Conservation (phyloP, 2,888 invertebrate genomes). For the Melitaea athalia region DNA sequence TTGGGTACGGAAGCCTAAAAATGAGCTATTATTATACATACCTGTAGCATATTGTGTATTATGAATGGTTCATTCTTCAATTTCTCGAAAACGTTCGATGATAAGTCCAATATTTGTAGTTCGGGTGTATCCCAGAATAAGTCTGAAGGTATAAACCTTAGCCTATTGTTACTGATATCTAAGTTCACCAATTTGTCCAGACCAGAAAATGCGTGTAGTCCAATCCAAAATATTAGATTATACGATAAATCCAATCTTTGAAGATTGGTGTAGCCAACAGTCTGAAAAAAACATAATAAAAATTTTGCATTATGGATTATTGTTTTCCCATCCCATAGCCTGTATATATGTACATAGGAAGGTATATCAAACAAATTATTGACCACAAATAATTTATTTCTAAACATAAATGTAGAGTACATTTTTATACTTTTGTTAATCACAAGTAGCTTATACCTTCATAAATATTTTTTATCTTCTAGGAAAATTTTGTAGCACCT, state of each 20-base stretch:
- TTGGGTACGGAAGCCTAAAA: too few relatives aligned
- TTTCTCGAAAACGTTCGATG: slow-evolving; percentile 83
- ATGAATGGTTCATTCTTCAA: slow-evolving; percentile 81
- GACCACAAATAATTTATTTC: too few relatives aligned
- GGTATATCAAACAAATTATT: too few relatives aligned
- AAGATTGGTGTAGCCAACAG: slow-evolving; percentile 72
- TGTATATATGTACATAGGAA: too few relatives aligned
- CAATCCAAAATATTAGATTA: slow-evolving; percentile 84
- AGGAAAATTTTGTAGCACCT: too few relatives aligned
- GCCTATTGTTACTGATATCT: slow-evolving; percentile 84
- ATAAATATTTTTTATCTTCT: too few relatives aligned
- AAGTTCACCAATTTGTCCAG: slow-evolving; percentile 75
- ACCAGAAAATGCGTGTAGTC: slow-evolving; percentile 82
- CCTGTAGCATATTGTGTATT: slow-evolving; percentile 79
- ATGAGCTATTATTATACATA: slow-evolving; percentile 45
- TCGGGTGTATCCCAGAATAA: slow-evolving; percentile 81
- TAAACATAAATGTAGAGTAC: too few relatives aligned
- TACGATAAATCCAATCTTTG: slow-evolving; percentile 80
- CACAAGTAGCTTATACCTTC: too few relatives aligned
- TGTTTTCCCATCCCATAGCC: too few relatives aligned
- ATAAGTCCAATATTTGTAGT: slow-evolving; percentile 81
- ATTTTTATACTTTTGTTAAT: too few relatives aligned
- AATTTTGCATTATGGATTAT: not conserved
- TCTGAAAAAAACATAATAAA: slow-evolving; percentile 51
- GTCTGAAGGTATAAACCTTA: slow-evolving; percentile 80